Conservation (phyloP, 2,113 vertebrate species). For the Hepsetus odoe region DNA sequence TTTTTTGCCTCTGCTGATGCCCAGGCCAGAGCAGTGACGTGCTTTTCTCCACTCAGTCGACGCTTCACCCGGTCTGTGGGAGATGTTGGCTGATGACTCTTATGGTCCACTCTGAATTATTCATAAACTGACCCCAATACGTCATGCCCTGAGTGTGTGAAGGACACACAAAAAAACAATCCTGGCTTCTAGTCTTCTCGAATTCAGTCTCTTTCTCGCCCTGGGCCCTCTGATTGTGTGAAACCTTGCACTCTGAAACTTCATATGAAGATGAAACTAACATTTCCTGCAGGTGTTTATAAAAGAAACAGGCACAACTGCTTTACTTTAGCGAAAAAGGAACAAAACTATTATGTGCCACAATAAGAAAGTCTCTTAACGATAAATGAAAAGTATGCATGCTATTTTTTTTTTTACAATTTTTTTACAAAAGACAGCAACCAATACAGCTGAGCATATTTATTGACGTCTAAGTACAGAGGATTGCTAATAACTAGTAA, state of each 20-base stretch:
- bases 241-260: not conserved
- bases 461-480: no score
- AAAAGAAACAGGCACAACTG: not conserved
- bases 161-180: not conserved
- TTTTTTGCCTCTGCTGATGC: no score
- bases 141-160: not conserved
- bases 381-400: no score
- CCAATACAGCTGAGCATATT: no score
- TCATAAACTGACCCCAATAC: not conserved
- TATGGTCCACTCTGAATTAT: slow-evolving; percentile 24
- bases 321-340: not conserved
- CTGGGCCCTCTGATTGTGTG: not conserved
- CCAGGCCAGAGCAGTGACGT: no score
- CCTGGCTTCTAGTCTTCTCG: not conserved
- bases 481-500: no score
- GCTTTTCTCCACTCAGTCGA: not conserved
- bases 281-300: slow-evolving; percentile 14
- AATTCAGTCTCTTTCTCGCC: not conserved
- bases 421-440: no score
- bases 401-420: no score
- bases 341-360: not conserved
- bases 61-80: not conserved
- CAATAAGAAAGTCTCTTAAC: not conserved
- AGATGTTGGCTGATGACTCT: not conserved
- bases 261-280: not conserved